A percentile compares a stretch with the other conserved stretches of the same genome.
These are phyloP conservation scores for Tortrix viridana DNA, from an alignment of 2,888 invertebrate genomes.

Conservation along the genomic window DNA sequence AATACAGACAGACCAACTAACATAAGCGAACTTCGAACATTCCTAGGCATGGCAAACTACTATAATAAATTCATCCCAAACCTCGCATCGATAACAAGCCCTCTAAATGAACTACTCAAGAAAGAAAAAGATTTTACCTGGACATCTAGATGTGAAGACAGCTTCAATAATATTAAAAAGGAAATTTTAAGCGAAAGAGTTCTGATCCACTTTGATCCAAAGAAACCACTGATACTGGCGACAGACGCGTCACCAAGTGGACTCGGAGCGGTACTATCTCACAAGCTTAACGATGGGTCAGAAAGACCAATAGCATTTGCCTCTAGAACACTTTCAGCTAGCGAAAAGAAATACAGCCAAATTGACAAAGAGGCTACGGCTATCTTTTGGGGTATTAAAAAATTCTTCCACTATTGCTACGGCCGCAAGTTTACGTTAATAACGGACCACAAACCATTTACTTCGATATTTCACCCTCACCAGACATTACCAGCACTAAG, in stretches of 20 bases:
- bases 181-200: slow-evolving; percentile 11
- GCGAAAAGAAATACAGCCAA: slow-evolving; percentile 55
- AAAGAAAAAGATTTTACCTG: neutral
- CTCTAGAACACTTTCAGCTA: slow-evolving; percentile 44
- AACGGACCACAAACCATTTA: slow-evolving; percentile 55
- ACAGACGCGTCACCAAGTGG: slow-evolving; percentile 25
- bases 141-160: slow-evolving; percentile 1
- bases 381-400: slow-evolving; percentile 51
- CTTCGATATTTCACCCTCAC: slow-evolving; percentile 50
- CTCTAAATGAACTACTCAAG: neutral
- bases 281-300: slow-evolving; percentile 15
- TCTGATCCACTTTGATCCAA: slow-evolving; percentile 14
- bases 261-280: slow-evolving; percentile 8
- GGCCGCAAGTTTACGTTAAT: slow-evolving; percentile 52
- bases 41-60: slow-evolving; percentile 28
- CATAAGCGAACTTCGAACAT: slow-evolving; percentile 10
- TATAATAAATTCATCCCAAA: slow-evolving; percentile 32
- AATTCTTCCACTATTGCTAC: slow-evolving; percentile 53
- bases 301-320: slow-evolving; percentile 27
- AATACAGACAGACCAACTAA: neutral
- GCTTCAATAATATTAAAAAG: neutral
- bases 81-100: neutral
- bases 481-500: slow-evolving; percentile 41
- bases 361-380: slow-evolving; percentile 58
- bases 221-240: slow-evolving; percentile 8